Percentiles rank a stretch among this genome's conserved stretches.
Evolutionary conservation across 2,113 vertebrate genomes (phyloP).

Genomic region (Hemiscyllium ocellatum): DNA sequence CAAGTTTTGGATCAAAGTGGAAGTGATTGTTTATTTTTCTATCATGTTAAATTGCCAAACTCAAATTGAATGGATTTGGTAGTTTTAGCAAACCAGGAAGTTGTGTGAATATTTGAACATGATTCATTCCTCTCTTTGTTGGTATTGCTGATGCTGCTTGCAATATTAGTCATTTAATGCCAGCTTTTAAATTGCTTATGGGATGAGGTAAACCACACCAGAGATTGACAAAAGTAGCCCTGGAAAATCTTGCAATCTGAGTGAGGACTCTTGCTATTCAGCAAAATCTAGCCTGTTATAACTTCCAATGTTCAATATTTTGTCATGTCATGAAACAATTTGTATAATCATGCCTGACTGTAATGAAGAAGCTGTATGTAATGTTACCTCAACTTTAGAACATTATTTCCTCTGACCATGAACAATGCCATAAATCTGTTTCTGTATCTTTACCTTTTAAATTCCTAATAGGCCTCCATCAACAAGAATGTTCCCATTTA

Average conservation of each 20-base stretch:
- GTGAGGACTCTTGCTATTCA: not conserved
- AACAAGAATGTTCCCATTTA: constrained; percentile 81
- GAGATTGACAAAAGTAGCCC: too few relatives aligned
- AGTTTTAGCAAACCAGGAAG: too few relatives aligned
- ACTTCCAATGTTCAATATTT: not conserved
- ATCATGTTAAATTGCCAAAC: too few relatives aligned
- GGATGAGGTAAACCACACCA: not conserved
- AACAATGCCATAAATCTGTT: not conserved
- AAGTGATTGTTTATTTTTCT: too few relatives aligned
- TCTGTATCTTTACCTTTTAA: not conserved
- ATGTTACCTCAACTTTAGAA: not conserved
- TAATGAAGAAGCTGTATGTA: not conserved
- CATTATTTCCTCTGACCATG: not conserved
- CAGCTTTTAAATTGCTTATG: not conserved
- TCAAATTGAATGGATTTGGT: too few relatives aligned
- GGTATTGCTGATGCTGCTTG: too few relatives aligned
- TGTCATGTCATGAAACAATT: not conserved
- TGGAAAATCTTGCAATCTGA: too few relatives aligned
- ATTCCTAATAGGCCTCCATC: constrained; percentile 65
- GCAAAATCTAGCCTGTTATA: not conserved
- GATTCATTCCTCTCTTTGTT: too few relatives aligned
- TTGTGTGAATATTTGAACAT: too few relatives aligned
- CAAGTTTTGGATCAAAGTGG: too few relatives aligned
- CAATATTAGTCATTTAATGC: too few relatives aligned
- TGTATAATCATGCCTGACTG: not conserved